phyloP scores from a whole-genome alignment of 2,888 invertebrate genomes.

The Acleris emargana region DNA sequence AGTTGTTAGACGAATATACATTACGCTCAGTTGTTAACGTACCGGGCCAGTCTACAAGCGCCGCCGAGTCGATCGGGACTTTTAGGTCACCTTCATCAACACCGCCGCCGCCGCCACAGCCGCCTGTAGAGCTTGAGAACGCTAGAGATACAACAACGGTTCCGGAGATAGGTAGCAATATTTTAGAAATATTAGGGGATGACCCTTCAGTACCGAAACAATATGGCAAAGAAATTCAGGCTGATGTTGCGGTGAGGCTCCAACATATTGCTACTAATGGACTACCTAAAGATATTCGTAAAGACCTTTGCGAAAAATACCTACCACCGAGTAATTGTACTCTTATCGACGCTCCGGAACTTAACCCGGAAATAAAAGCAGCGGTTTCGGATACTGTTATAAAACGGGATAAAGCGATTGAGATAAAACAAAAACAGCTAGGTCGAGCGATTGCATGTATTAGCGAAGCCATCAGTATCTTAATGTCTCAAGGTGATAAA shows the following conservation, averaged over 20 bases:
- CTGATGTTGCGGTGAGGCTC: constrained; percentile 39
- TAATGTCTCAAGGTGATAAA: constrained; percentile 20
- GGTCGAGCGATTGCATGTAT: constrained; percentile 39
- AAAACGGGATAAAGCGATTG: constrained; percentile 42
- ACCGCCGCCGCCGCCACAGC: too few species aligned
- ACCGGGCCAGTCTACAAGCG: too few species aligned
- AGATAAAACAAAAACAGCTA: constrained; percentile 42
- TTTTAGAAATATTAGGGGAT: constrained; percentile 36
- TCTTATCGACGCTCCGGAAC: constrained; percentile 40
- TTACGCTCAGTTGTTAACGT: too few species aligned
- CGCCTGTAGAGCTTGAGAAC: not conserved
- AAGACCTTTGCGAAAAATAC: constrained; percentile 40
- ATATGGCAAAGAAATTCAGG: constrained; percentile 40
- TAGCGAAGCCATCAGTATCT: constrained; percentile 32
- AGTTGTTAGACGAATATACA: too few species aligned
- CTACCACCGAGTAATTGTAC: constrained; percentile 39
- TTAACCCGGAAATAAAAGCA: constrained; percentile 43
- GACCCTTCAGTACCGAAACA: constrained; percentile 36
- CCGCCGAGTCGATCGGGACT: too few species aligned
- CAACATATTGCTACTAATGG: constrained; percentile 40
- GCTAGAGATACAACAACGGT: not conserved
- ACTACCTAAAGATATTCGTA: constrained; percentile 38
- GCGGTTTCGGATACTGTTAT: constrained; percentile 37
- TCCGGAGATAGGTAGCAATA: constrained; percentile 9
- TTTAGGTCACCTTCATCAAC: too few species aligned